These are phyloP conservation scores for Bombyx mandarina DNA, from an alignment of 1,140 invertebrate species.

Conservation along the genomic window DNA sequence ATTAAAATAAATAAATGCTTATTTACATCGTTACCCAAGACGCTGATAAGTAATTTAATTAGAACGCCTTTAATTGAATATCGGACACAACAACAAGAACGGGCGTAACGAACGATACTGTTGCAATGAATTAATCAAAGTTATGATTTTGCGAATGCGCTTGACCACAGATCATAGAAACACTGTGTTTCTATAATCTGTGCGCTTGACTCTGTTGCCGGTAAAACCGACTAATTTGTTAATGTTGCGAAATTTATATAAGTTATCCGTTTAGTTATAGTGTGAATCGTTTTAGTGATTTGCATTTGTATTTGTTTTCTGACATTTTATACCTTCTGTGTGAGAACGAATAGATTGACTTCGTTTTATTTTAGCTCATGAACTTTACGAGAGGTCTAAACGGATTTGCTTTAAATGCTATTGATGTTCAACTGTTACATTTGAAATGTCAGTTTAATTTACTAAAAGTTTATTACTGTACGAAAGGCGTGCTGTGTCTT, in stretches of 20 bases:
- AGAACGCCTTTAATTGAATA: conserved; percentile 44
- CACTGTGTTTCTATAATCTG: too few relatives aligned
- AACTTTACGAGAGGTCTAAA: too few relatives aligned
- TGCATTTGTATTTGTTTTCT: too few relatives aligned
- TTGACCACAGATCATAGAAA: neutral
- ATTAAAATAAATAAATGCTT: conserved; percentile 48
- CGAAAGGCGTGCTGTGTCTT: too few relatives aligned
- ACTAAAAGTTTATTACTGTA: too few relatives aligned
- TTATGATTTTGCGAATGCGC: conserved; percentile 26
- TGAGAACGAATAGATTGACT: too few relatives aligned
- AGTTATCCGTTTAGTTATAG: neutral
- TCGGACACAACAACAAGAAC: conserved; percentile 29
- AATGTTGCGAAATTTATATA: conserved; percentile 21
- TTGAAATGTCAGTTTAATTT: too few relatives aligned
- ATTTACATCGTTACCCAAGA: conserved; percentile 44
- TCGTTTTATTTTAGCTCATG: too few relatives aligned
- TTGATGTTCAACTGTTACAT: too few relatives aligned
- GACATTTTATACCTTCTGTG: too few relatives aligned
- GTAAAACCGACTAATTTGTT: conserved; percentile 18
- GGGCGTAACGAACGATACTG: conserved; percentile 14
- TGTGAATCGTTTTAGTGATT: too few relatives aligned
- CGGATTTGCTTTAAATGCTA: too few relatives aligned
- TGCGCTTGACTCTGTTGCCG: conserved; percentile 15
- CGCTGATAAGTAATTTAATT: conserved; percentile 54
- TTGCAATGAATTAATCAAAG: conserved; percentile 41